Conservation (phyloP, 1,140 invertebrate species). For the Rhyzopertha dominica region DNA sequence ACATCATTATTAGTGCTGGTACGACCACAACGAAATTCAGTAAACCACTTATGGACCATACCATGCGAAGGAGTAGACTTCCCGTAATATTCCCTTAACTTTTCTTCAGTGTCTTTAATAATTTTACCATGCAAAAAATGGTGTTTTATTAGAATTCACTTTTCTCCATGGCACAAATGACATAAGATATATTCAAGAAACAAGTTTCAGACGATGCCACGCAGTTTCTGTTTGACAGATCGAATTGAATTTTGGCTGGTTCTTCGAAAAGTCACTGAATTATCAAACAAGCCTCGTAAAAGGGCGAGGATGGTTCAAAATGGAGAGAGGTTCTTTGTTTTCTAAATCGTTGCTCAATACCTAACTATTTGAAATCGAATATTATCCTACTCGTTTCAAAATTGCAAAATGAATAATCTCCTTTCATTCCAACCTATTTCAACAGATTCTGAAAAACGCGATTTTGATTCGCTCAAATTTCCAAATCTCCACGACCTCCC, state of each 20-base stretch:
- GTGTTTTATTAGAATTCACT: not conserved
- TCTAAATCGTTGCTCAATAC: no score
- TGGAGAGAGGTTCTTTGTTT: no score
- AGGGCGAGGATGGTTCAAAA: no score
- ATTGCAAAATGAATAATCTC: no score
- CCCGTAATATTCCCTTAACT: conserved; percentile 1
- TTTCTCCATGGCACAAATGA: conserved; percentile 3
- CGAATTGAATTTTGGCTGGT: not conserved
- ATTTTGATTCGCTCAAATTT: no score
- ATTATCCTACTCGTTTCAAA: no score
- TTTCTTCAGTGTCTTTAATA: conserved; percentile 4
- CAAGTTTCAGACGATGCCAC: conserved; percentile 4
- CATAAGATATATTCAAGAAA: no score
- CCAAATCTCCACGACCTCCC: no score
- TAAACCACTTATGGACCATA: conserved; percentile 4
- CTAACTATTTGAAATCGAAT: no score
- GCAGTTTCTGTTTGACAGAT: conserved; percentile 1
- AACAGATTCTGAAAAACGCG: no score
- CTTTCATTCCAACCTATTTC: no score
- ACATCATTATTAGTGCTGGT: conserved; percentile 3
- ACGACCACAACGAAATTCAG: conserved; percentile 5
- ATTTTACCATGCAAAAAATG: not conserved
- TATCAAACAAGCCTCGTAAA: no score
- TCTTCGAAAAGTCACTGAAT: not conserved
- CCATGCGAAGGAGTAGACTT: conserved; percentile 5